A percentile compares a stretch with the other conserved stretches of the same genome.
Conservation (phyloP, 2,113 vertebrate genomes). For the Danionella cerebrum region DNA sequence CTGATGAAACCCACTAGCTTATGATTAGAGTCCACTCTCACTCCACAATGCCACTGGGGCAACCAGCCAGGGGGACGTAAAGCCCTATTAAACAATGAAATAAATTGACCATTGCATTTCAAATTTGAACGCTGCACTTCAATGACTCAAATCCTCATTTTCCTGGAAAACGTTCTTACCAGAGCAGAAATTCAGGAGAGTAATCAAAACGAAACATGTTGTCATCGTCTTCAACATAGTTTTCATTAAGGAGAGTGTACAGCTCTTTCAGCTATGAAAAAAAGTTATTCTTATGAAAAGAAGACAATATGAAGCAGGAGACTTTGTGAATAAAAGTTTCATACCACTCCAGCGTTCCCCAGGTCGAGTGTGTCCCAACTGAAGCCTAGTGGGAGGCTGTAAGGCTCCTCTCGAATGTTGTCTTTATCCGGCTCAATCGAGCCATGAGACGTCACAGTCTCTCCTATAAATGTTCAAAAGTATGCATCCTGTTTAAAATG, state of each 20-base stretch:
- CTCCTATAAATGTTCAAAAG: slow-evolving; percentile 63
- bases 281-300: too few species aligned
- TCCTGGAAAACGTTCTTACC: slow-evolving; percentile 64
- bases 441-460: slow-evolving; percentile 92
- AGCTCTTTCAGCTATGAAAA: slow-evolving; percentile 84
- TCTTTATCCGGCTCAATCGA: slow-evolving; percentile 94
- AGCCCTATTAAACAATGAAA: slow-evolving; percentile 67
- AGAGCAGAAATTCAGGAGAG: slow-evolving; percentile 93
- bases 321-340: slow-evolving; percentile 22
- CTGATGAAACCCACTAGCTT: slow-evolving; percentile 98
- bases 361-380: slow-evolving; percentile 93
- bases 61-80: slow-evolving; percentile 94
- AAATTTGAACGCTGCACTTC: too few species aligned
- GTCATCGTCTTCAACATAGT: slow-evolving; percentile 97
- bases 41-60: slow-evolving; percentile 96
- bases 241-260: slow-evolving; percentile 95
- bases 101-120: neutral
- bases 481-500: too few species aligned
- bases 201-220: slow-evolving; percentile 99
- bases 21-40: slow-evolving; percentile 91
- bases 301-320: too few species aligned
- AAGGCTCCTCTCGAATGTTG: slow-evolving; percentile 88
- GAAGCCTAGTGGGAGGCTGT: slow-evolving; percentile 91
- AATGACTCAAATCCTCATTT: too few species aligned
- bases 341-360: slow-evolving; percentile 85